These are phyloP conservation scores for Sylvia borin DNA, from an alignment of 2,797 vertebrate species.

Conservation along the genomic window DNA sequence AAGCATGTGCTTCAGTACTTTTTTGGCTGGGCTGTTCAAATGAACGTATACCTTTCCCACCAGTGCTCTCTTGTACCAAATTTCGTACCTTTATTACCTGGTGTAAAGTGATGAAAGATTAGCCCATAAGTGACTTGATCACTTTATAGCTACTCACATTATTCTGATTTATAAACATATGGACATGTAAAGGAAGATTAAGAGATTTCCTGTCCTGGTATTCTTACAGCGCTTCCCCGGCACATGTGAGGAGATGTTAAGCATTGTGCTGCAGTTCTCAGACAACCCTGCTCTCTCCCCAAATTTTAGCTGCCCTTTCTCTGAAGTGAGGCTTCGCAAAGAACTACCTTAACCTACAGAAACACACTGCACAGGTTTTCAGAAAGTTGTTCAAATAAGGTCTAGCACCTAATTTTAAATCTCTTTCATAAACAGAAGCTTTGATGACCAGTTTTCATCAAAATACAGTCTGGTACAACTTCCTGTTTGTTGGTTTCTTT, in stretches of 20 bases:
- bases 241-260: background rate
- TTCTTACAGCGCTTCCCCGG: accelerated
- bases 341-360: background rate
- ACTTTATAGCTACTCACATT: background rate
- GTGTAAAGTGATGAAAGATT: background rate
- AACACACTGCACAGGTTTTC: background rate
- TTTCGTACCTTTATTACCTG: background rate
- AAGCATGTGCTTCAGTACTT: background rate
- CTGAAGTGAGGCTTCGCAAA: background rate
- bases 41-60: background rate
- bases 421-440: background rate
- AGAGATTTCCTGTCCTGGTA: background rate
- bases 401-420: background rate
- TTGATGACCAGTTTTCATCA: background rate
- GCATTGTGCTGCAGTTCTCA: background rate
- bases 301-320: background rate
- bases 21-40: background rate
- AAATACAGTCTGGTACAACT: background rate
- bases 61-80: background rate
- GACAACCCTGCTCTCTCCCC: background rate
- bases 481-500: background rate
- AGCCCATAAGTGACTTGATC: background rate
- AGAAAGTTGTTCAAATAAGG: background rate
- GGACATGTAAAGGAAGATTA: background rate
- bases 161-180: background rate